These are phyloP conservation scores for Seriola aureovittata DNA, from an alignment of 2,113 vertebrate genomes.

Conservation along the genomic window DNA sequence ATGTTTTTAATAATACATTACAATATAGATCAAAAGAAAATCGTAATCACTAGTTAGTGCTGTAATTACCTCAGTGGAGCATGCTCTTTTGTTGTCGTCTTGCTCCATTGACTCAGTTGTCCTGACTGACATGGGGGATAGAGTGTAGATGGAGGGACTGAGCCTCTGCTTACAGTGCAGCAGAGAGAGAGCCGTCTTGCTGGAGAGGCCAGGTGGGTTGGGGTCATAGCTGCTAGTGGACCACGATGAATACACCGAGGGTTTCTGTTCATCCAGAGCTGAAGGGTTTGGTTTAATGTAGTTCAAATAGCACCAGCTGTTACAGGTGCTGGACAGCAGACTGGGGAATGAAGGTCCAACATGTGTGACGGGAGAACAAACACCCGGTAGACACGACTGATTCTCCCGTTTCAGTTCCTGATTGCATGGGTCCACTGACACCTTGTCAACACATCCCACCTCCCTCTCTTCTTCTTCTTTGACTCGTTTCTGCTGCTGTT, in stretches of 20 bases:
- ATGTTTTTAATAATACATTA: conserved; percentile 1
- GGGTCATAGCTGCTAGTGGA: conserved; percentile 92
- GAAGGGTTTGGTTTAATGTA: conserved; percentile 95
- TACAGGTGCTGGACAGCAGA: conserved; percentile 94
- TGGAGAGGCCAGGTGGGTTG: conserved; percentile 94
- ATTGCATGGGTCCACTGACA: conserved; percentile 26
- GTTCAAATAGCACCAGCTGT: conserved; percentile 99
- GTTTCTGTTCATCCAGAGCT: conserved; percentile 87
- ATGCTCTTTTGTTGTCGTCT: conserved; percentile 86
- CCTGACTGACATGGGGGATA: conserved; percentile 86
- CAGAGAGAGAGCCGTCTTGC: conserved; percentile 92
- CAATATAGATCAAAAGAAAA: not conserved
- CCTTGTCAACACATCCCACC: conserved; percentile 44
- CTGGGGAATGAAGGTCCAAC: conserved; percentile 89
- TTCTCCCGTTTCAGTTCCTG: conserved; percentile 55
- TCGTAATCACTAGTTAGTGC: not conserved
- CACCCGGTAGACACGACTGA: conserved; percentile 41
- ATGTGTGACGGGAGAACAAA: conserved; percentile 81
- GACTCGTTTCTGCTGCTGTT: conserved; percentile 94
- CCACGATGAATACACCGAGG: conserved; percentile 95
- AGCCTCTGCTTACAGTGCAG: conserved; percentile 95
- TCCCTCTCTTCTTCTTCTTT: conserved; percentile 91
- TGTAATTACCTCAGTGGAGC: conserved; percentile 91
- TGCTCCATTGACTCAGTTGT: conserved; percentile 81
- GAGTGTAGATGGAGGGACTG: conserved; percentile 93